Percentiles rank a stretch among this genome's conserved stretches.
Conservation (phyloP, 1,140 invertebrate species). For the Aphelenchoides besseyi region DNA sequence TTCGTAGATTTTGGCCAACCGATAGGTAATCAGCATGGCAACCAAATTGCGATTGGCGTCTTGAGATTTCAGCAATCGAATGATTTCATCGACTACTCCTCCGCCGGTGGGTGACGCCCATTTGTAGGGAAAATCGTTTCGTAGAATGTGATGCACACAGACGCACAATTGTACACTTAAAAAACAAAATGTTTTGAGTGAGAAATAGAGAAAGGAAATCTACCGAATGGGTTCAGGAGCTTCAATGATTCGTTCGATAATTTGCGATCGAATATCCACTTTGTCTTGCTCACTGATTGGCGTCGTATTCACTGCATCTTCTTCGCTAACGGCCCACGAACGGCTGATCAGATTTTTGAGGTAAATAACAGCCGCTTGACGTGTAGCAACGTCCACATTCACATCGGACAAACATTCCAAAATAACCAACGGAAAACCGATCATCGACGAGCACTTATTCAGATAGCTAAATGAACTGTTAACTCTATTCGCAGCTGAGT, state of each 20-base stretch:
- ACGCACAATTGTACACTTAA: constrained; percentile 81
- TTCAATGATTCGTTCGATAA: constrained; percentile 90
- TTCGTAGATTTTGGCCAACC: constrained; percentile 93
- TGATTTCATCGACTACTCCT: constrained; percentile 86
- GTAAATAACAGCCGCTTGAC: constrained; percentile 92
- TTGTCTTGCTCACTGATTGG: constrained; percentile 89
- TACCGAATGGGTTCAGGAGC: constrained; percentile 81
- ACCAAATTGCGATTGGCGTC: constrained; percentile 85
- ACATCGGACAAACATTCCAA: constrained; percentile 86
- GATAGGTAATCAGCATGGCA: constrained; percentile 83
- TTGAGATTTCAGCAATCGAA: constrained; percentile 75
- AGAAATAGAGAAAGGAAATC: constrained; percentile 7
- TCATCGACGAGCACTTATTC: constrained; percentile 82
- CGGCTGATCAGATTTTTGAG: constrained; percentile 87
- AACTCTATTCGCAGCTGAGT: no score
- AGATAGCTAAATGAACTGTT: neutral
- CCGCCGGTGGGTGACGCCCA: constrained; percentile 72
- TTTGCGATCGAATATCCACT: constrained; percentile 81
- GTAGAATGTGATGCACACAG: constrained; percentile 81
- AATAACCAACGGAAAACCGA: constrained; percentile 86
- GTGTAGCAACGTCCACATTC: constrained; percentile 81
- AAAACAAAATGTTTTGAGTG: constrained; percentile 42
- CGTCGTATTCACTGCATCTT: constrained; percentile 64
- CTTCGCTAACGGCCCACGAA: constrained; percentile 84
- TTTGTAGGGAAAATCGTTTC: constrained; percentile 87